Percentiles rank a stretch among this genome's conserved stretches.
Conservation (phyloP, 2,888 invertebrate genomes). For the Andrena hattorfiana region DNA sequence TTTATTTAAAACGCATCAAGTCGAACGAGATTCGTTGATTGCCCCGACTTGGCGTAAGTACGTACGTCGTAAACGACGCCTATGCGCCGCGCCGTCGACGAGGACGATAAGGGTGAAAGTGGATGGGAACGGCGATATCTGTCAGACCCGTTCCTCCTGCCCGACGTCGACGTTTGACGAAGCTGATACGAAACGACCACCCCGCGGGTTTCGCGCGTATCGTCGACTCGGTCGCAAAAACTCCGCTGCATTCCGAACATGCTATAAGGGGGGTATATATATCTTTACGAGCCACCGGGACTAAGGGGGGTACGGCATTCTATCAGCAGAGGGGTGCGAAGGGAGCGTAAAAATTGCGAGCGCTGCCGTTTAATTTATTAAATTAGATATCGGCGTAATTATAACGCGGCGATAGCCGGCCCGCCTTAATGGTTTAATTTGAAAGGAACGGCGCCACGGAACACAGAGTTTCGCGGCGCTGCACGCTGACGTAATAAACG, state of each 20-base stretch:
- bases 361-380: conserved; percentile 22
- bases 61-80: conserved; percentile 58
- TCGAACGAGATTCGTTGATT: conserved; percentile 54
- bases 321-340: background rate
- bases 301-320: background rate
- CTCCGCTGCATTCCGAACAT: background rate
- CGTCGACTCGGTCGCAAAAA: conserved; percentile 1
- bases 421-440: conserved; percentile 17
- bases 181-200: conserved; percentile 46
- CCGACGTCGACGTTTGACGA: conserved; percentile 45
- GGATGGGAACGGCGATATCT: conserved; percentile 41
- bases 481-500: conserved; percentile 30
- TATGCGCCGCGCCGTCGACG: conserved; percentile 27
- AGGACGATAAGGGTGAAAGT: conserved; percentile 52
- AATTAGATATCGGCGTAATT: conserved; percentile 31
- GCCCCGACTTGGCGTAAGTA: conserved; percentile 30
- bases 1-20: conserved; percentile 57
- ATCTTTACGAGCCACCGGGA: conserved; percentile 19
- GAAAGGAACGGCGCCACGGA: conserved; percentile 15
- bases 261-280: conserved; percentile 5
- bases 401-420: conserved; percentile 16
- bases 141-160: conserved; percentile 19
- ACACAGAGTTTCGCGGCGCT: background rate
- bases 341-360: conserved; percentile 2
- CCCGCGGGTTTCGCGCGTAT: conserved; percentile 20